Base-by-base conservation (phyloP, 2,797 vertebrate species). In the Cottoperca gobio region DNA sequence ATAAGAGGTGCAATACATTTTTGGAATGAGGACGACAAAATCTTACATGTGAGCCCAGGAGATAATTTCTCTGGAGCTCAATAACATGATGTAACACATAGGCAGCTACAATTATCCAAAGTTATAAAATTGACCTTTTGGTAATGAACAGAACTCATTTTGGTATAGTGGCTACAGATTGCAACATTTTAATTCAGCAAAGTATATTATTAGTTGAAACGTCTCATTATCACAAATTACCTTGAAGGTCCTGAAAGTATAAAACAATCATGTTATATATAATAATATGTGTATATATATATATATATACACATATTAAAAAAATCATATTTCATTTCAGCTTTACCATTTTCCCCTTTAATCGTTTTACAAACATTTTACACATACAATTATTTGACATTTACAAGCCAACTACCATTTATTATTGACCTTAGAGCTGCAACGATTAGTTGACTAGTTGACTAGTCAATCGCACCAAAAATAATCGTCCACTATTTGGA, bases 11-110 rank as follows among this genome's bases (percentile, higher is more conserved):
- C 17, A 74, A 63, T 2, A 42, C 1, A 37, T 37, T 28, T 70
- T 50, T 28, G 24, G 43, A 54, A 40, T 17, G 13, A 65, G 2
- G 35, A 50, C 13, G 53, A 16, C 28, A 61, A 67, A 64, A 55
- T 53, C 2, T 12, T 48, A 45, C 52, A 42, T 2, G 12, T 72
- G 64, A 48, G 42, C 68, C n/a, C 14, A 16, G 14, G 2, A n/a
- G 65, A 76, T 78, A 31, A 21, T 60, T 82, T n/a, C 73, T 73
- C 67, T n/a, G 21, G 11, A 60, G 35, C 48, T 45, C n/a, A 5
- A 5, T 42, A 49, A 6, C 21, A 45, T 9, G 11, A 8, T 28
- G 24, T 26, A 24, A 54, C n/a, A 40, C 11, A 59, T 1, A 28
- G 5, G 12, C 9, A 35, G 33, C 23, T 21, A 33, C 2, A 13